Evolutionary conservation across 2,797 vertebrate species (phyloP), one percentile per base, ranked within the genome.

Genomic region (Aphelocoma californica): DNA sequence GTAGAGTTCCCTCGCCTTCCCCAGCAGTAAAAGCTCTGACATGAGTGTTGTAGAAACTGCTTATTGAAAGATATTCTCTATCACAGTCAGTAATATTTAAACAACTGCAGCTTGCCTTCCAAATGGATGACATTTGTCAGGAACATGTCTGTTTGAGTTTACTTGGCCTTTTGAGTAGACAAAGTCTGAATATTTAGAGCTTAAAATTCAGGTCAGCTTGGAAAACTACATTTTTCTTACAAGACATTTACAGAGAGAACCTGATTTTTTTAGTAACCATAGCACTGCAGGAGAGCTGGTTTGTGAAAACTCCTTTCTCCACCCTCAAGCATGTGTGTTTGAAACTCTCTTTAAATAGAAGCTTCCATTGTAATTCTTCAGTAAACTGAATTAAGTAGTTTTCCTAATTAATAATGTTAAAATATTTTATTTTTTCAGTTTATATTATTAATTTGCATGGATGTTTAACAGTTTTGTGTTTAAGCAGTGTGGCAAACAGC

Each of bases 21-120:
- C 24, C 34, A 89, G 54, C 85, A 91, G 81, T 95, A 86, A 88
- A 89, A 96, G 69, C 79, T 81, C 65, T 56, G 71, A 47, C 45
- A 12, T 19, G 31, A 86, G 42, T 81, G 34, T 62, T 86, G 69
- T 19, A 91, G 81, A 78, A 92, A 48, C 84, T 81, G 50, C 65
- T 83, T 65, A 31, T 88, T 84, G 67, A 77, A 87, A 64, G 85
- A 45, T 91, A 80, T 25, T 85, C 72, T 94, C 50, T 90, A 4
- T 93, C 53, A 28, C 61, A 92, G 58, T 79, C 70, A 88, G 93
- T 81, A 90, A 90, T 92, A 89, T 88, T 95, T 96, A 89, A 96
- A 81, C 89, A 93, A 88, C 79, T 69, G 62, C 61, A 86, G 65
- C 86, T 78, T 77, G 70, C 86, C 90, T 94, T 93, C 88, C 88